These are phyloP conservation scores for Adelges cooleyi DNA, from an alignment of 1,140 invertebrate genomes.

Conservation along the genomic window DNA sequence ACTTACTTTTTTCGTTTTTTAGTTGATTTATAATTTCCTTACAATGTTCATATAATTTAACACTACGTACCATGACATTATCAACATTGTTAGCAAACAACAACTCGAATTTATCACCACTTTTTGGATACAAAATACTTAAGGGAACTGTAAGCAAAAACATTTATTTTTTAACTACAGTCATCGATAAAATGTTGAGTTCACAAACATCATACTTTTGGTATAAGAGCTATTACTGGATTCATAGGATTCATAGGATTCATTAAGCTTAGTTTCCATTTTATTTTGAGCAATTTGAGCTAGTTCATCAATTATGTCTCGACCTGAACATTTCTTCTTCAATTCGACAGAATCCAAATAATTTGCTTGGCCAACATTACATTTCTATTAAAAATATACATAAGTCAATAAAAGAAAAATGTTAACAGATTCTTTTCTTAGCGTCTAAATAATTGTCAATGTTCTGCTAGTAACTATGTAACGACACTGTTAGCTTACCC, in stretches of 20 bases:
- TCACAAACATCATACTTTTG: too few species aligned
- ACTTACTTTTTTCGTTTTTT: slow-evolving; percentile 10
- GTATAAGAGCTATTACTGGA: too few species aligned
- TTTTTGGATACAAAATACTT: background rate
- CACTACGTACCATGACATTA: background rate
- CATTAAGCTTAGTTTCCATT: too few species aligned
- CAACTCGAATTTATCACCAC: background rate
- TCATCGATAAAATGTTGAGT: too few species aligned
- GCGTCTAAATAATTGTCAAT: too few species aligned
- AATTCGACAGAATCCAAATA: slow-evolving; percentile 1
- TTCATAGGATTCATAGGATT: too few species aligned
- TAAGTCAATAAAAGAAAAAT: background rate
- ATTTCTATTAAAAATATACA: background rate
- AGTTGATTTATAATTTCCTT: background rate
- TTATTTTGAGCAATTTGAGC: too few species aligned
- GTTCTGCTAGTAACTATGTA: too few species aligned
- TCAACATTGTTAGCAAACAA: slow-evolving; percentile 1
- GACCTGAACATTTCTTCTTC: background rate
- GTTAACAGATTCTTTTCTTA: too few species aligned
- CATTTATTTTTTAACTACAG: too few species aligned
- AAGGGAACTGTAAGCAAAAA: background rate
- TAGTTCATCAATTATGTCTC: background rate
- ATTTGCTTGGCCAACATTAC: background rate
- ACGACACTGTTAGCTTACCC: too few species aligned
- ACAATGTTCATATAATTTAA: background rate